These are phyloP conservation scores for Chloebia gouldiae DNA, from an alignment of 2,113 vertebrate genomes.

Conservation along the genomic window DNA sequence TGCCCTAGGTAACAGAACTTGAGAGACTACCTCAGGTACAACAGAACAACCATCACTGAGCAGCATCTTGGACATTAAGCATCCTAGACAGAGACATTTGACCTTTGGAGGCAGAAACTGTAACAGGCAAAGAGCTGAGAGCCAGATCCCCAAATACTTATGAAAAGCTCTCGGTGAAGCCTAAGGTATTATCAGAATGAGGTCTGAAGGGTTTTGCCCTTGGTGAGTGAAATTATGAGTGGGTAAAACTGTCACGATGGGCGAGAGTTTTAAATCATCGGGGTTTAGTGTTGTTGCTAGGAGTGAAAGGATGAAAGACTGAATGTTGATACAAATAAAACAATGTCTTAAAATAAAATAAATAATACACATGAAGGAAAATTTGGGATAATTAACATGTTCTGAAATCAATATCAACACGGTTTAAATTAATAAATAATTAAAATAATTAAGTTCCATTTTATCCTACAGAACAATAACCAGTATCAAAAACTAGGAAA, in stretches of 20 bases:
- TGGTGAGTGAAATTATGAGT: background rate
- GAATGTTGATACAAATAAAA: background rate
- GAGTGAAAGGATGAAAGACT: background rate
- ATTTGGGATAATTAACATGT: background rate
- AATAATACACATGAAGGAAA: background rate
- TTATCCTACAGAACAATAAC: background rate
- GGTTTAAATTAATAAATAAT: constrained; percentile 48
- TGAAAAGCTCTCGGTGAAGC: constrained; percentile 59
- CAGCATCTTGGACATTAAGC: constrained; percentile 7
- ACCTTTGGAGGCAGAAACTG: constrained; percentile 52
- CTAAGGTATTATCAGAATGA: constrained; percentile 48
- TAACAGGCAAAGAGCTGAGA: constrained; percentile 61
- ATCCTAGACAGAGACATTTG: constrained; percentile 35
- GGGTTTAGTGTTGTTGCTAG: background rate
- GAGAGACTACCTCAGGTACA: constrained; percentile 17
- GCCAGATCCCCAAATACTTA: constrained; percentile 56
- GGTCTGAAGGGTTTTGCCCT: constrained; percentile 51
- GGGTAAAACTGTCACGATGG: background rate
- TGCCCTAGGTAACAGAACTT: constrained; percentile 43
- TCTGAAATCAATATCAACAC: background rate
- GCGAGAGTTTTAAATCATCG: background rate
- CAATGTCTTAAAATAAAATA: background rate
- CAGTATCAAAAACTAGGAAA: background rate
- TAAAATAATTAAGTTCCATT: constrained; percentile 6
- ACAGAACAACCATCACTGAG: background rate